phyloP scores from a whole-genome alignment of 2,113 vertebrate species.

The Hemicordylus capensis region DNA sequence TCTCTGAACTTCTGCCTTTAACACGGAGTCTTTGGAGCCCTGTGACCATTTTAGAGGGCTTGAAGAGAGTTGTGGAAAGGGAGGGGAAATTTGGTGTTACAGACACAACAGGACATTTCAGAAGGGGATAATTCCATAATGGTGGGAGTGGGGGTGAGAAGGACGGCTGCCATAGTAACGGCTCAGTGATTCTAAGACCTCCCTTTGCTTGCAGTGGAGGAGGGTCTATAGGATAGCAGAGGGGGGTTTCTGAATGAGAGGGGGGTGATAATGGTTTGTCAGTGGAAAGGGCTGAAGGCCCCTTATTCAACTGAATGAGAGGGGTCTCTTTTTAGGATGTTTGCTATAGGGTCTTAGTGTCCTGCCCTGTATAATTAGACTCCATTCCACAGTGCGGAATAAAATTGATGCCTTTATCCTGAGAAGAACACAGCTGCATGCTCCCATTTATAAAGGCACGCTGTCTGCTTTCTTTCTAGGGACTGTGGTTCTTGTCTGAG shows the following conservation, averaged over 20 bases:
- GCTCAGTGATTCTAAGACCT: slow-evolving; percentile 59
- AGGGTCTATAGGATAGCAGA: slow-evolving; percentile 56
- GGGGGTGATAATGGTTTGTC: slow-evolving; percentile 67
- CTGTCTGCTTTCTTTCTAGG: slow-evolving; percentile 70
- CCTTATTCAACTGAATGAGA: slow-evolving; percentile 66
- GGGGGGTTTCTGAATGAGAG: slow-evolving; percentile 44
- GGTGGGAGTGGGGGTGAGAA: slow-evolving; percentile 58
- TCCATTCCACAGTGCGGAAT: slow-evolving; percentile 60
- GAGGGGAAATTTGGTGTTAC: slow-evolving; percentile 50
- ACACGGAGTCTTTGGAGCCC: slow-evolving; percentile 63
- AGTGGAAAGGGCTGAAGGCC: slow-evolving; percentile 66
- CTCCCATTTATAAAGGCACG: slow-evolving; percentile 72
- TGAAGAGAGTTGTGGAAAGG: slow-evolving; percentile 60
- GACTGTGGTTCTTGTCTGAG: slow-evolving; percentile 32
- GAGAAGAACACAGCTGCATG: slow-evolving; percentile 75
- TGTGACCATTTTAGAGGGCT: slow-evolving; percentile 58
- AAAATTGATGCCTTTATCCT: slow-evolving; percentile 79
- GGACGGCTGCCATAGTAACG: slow-evolving; percentile 84
- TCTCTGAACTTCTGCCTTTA: slow-evolving; percentile 31
- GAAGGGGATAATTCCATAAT: slow-evolving; percentile 69
- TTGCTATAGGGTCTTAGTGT: slow-evolving; percentile 74
- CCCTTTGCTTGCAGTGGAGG: slow-evolving; percentile 49
- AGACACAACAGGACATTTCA: slow-evolving; percentile 78
- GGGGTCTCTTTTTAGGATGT: slow-evolving; percentile 74
- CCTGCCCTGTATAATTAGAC: slow-evolving; percentile 77